A percentile compares a stretch with the other conserved stretches of the same genome.
Evolutionary conservation across 2,888 invertebrate genomes (phyloP).

Genomic region (Euproctis similis): DNA sequence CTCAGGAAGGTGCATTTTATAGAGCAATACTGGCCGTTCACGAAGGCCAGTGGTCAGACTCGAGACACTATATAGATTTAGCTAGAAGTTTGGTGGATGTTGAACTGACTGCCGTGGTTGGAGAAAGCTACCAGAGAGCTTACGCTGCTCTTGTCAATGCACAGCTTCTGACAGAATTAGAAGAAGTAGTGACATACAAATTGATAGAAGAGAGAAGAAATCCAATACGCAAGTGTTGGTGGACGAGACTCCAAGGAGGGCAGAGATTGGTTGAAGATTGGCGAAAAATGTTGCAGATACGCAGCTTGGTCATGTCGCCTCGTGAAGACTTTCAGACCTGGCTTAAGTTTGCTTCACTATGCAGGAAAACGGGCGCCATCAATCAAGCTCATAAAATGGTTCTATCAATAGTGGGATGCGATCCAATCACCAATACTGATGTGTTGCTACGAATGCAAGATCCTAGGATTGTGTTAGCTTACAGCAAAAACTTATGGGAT

Average conservation of each 20-base stretch:
- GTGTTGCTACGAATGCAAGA: conserved; percentile 83
- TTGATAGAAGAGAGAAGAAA: conserved; percentile 92
- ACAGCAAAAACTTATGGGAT: conserved; percentile 97
- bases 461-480: conserved; percentile 93
- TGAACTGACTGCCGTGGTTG: conserved; percentile 96
- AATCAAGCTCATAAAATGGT: conserved; percentile 94
- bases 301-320: conserved; percentile 92
- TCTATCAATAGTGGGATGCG: conserved; percentile 85
- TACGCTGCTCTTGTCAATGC: conserved; percentile 97
- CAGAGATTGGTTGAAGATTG: conserved; percentile 97
- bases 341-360: conserved; percentile 97
- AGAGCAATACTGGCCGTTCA: conserved; percentile 94
- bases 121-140: conserved; percentile 95
- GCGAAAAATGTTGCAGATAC: conserved; percentile 96
- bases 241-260: conserved; percentile 95
- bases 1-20: conserved; percentile 96
- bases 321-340: conserved; percentile 96
- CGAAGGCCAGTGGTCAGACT: conserved; percentile 81
- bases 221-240: conserved; percentile 91
- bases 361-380: conserved; percentile 92
- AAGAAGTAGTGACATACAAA: conserved; percentile 98
- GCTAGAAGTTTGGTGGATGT: conserved; percentile 95
- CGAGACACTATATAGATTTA: conserved; percentile 89
- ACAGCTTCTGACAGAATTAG: conserved; percentile 96
- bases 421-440: conserved; percentile 83